phyloP scores from a whole-genome alignment of 2,113 vertebrate genomes.

The Camelus bactrianus region DNA sequence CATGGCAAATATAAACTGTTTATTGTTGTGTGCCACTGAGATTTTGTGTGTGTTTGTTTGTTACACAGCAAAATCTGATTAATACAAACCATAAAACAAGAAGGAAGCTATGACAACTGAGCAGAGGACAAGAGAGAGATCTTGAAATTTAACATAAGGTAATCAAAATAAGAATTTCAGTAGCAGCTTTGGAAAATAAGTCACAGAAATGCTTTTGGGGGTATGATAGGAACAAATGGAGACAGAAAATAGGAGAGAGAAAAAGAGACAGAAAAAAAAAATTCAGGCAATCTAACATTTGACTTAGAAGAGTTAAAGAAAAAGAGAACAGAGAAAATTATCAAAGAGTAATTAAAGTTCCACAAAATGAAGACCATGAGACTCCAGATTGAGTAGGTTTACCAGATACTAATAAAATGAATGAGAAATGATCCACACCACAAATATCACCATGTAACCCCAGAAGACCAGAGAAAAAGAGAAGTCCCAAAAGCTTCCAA shows the following conservation, averaged over 20 bases:
- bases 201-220: neutral
- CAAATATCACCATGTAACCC: neutral
- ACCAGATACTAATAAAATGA: neutral
- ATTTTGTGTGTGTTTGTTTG: neutral
- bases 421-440: neutral
- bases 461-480: neutral
- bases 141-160: neutral
- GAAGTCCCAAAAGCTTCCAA: neutral
- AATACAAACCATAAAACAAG: neutral
- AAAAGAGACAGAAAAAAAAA: neutral
- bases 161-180: neutral
- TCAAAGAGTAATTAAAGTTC: neutral
- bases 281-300: neutral
- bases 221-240: neutral
- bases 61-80: neutral
- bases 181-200: neutral
- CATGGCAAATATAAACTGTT: neutral
- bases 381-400: neutral
- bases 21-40: neutral
- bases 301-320: neutral
- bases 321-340: neutral
- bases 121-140: neutral
- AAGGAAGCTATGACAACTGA: neutral
- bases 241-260: neutral
- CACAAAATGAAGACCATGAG: neutral